Evolutionary conservation across 2,797 vertebrate species (phyloP).

Genomic region (Dendrocincla fuliginosa): DNA sequence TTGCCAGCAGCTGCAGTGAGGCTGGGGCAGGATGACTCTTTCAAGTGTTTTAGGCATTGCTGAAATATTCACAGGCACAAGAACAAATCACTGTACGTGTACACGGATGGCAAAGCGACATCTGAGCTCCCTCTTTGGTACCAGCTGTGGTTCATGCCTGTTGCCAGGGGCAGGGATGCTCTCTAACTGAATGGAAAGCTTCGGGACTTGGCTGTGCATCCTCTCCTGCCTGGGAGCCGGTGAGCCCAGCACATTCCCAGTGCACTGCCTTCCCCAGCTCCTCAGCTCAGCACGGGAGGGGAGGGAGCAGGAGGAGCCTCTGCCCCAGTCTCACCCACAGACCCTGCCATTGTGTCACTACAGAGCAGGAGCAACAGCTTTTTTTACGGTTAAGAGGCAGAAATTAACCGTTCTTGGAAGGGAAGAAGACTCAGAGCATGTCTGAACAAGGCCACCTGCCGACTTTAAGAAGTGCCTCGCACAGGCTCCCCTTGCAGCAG

Average conservation of each 20-base stretch:
- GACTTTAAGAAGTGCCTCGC: not conserved
- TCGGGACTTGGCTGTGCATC: not conserved
- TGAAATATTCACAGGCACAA: not conserved
- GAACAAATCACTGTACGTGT: not conserved
- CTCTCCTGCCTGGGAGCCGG: not conserved
- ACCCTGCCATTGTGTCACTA: accelerated
- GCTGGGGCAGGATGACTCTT: not conserved
- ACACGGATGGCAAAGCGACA: not conserved
- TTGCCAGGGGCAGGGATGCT: not conserved
- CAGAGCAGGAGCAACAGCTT: not conserved
- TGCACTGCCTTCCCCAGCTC: not conserved
- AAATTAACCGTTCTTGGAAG: not conserved
- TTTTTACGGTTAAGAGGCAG: not conserved
- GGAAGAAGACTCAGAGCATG: not conserved
- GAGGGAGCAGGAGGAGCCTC: accelerated
- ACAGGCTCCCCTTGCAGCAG: not conserved
- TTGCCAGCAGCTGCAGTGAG: conserved; percentile 22
- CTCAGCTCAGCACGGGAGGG: not conserved
- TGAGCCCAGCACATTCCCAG: not conserved
- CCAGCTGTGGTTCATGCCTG: not conserved
- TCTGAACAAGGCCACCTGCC: not conserved
- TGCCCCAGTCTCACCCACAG: accelerated
- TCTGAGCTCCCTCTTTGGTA: not conserved
- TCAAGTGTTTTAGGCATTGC: not conserved
- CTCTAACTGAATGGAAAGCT: not conserved